These are phyloP conservation scores for Platysternon megacephalum DNA, from an alignment of 2,113 vertebrate genomes.

Conservation along the genomic window DNA sequence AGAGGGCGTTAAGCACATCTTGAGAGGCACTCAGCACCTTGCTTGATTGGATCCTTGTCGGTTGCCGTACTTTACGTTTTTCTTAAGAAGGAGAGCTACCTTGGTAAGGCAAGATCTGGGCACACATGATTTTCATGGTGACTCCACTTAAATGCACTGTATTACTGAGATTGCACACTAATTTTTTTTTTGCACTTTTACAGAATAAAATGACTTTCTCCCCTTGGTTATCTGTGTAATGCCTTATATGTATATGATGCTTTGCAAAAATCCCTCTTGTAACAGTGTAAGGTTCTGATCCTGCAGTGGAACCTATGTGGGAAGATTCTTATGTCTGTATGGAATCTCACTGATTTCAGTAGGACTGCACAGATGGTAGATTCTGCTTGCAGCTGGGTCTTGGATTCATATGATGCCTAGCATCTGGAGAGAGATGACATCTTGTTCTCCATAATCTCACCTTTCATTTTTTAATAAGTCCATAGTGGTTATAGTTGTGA, in stretches of 20 bases:
- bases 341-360: not conserved
- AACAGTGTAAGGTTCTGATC: not conserved
- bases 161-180: not conserved
- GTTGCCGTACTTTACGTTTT: not conserved
- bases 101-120: not conserved
- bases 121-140: not conserved
- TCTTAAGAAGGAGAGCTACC: not conserved
- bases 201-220: not conserved
- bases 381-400: not conserved
- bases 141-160: not conserved
- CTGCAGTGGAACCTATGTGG: not conserved
- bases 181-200: not conserved
- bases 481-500: rapidly evolving
- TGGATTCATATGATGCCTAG: not conserved
- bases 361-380: not conserved
- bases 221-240: not conserved
- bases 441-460: not conserved
- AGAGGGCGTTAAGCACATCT: not conserved
- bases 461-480: not conserved
- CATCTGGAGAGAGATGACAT: not conserved
- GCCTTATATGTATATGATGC: not conserved
- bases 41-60: rapidly evolving
- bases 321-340: not conserved
- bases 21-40: not conserved
- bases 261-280: not conserved